Base-by-base conservation (phyloP, 2,888 invertebrate species). In the Acronicta alni region DNA sequence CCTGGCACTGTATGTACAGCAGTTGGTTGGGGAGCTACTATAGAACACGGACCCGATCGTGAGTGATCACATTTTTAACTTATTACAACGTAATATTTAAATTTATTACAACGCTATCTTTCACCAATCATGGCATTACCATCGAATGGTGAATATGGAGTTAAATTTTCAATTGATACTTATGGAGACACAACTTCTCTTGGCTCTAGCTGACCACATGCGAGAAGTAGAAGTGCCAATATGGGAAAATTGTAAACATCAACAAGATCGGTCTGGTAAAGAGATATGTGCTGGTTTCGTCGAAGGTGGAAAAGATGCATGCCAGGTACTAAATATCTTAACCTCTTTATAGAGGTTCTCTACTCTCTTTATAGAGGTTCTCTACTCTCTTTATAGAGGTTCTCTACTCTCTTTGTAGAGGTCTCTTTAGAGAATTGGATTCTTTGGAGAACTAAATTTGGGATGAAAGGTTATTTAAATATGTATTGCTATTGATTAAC, bases 21-120 rank as follows among this genome's bases (percentile, higher is more conserved):
- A 2, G 96, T 97, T 10, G 98, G 98, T 14, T 98, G 98, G 98
- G 98, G 98, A 49, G 96, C 97, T 1, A 95, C 96, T 0, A 81
- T 92, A 0, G 98, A 98, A 87, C 96, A 96, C 79, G 98, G 98
- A 51, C 95, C 96, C 4, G 97, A 97, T 88, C 97, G 98, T 98
- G 91, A 96, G 96, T 90, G 57, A 57, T 52, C 38, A 26, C 8
- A 42, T n/a, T 41, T 20, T 9, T 5, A 30, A 5, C 12, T 47
- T n/a, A n/a, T n/a, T n/a, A n/a, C n/a, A n/a, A n/a, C n/a, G n/a
- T n/a, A n/a, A n/a, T n/a, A n/a, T n/a, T 16, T 20, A 47, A 1
- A 14, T 23, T 23, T 7, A 23, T 23, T 7, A 23, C 23, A 23
- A 4, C 23, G 3, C 7, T 23, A 7, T 23, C 23, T 23, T 23